phyloP scores from a whole-genome alignment of 2,113 vertebrate species.

The Callopanchax toddi region DNA sequence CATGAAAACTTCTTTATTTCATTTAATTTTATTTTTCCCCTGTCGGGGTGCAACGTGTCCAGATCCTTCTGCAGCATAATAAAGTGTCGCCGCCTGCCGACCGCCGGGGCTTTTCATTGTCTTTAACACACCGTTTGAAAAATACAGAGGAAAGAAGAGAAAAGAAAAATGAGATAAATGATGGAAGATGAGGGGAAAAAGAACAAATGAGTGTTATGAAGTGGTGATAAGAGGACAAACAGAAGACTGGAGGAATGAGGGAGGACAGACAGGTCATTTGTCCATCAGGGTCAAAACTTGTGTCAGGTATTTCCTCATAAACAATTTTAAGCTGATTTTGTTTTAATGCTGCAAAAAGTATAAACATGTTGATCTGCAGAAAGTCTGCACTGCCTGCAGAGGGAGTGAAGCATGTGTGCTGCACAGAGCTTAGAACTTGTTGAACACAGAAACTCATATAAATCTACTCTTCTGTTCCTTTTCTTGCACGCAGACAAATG shows the following conservation, averaged over 20 bases:
- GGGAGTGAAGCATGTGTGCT: background rate
- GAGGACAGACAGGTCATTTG: background rate
- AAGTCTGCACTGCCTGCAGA: too few relatives aligned
- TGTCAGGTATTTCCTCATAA: too few relatives aligned
- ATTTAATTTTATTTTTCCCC: conserved; percentile 1
- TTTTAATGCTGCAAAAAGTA: background rate
- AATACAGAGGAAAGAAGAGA: background rate
- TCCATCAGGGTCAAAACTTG: too few relatives aligned
- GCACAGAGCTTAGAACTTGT: background rate
- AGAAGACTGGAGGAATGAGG: too few relatives aligned
- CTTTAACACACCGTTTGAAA: conserved; percentile 32
- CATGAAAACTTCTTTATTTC: conserved; percentile 10
- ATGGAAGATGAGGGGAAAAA: too few relatives aligned
- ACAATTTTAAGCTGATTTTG: too few relatives aligned
- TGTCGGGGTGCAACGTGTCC: conserved; percentile 13
- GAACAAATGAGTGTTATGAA: too few relatives aligned
- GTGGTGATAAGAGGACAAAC: too few relatives aligned
- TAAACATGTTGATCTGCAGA: background rate
- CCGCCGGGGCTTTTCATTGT: conserved; percentile 49
- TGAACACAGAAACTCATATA: background rate
- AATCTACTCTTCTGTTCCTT: background rate
- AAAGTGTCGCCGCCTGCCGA: conserved; percentile 66
- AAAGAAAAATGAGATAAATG: background rate
- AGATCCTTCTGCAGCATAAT: conserved; percentile 44
- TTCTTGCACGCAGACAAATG: background rate